Percentiles rank a stretch among this genome's conserved stretches.
These are phyloP conservation scores for Pteropus rufus DNA, from an alignment of 2,797 vertebrate genomes.

Conservation along the genomic window DNA sequence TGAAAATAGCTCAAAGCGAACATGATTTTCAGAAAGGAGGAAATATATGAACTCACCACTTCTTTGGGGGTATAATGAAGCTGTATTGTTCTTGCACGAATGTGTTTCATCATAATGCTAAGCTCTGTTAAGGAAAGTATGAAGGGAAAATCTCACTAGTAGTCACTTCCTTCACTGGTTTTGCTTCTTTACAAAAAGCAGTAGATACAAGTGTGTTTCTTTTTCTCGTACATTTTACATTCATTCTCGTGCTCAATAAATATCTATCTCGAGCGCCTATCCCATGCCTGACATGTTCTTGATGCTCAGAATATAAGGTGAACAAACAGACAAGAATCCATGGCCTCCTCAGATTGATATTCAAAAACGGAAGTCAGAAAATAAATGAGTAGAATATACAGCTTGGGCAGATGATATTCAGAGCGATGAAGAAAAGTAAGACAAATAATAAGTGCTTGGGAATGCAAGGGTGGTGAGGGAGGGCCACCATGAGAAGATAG, in stretches of 20 bases:
- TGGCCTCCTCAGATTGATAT: background rate
- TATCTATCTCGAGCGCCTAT: background rate
- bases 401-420: background rate
- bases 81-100: background rate
- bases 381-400: background rate
- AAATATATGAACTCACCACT: background rate
- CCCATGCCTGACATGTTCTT: background rate
- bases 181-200: background rate
- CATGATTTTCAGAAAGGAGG: background rate
- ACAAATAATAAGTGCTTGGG: background rate
- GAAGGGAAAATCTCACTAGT: background rate
- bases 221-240: background rate
- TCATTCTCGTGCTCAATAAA: background rate
- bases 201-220: background rate
- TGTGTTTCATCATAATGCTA: rapidly evolving
- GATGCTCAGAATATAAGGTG: background rate
- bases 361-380: background rate
- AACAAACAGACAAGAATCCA: background rate
- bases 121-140: background rate
- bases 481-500: background rate
- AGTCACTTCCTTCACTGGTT: background rate
- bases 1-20: background rate
- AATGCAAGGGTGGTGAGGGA: background rate
- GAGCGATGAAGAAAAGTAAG: background rate
- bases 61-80: background rate